A percentile compares a stretch with the other conserved stretches of the same genome.
These are phyloP conservation scores for Leptinotarsa lineolata DNA, from an alignment of 1,140 invertebrate genomes.

Conservation along the genomic window DNA sequence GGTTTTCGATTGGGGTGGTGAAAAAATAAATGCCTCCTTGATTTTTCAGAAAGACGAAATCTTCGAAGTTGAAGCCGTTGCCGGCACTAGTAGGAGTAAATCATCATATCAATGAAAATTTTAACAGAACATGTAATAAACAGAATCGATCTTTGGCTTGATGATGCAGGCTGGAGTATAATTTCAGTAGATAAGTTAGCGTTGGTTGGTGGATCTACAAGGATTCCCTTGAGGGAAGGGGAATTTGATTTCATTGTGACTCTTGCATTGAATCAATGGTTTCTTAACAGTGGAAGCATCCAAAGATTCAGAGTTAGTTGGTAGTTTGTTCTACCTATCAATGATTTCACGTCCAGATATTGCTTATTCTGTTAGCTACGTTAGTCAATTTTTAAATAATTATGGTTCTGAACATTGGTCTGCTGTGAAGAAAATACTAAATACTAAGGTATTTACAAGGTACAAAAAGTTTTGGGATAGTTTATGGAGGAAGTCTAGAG, in stretches of 20 bases:
- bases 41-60: slow-evolving; percentile 76
- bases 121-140: slow-evolving; percentile 17
- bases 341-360: too few species aligned
- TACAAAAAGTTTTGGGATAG: too few species aligned
- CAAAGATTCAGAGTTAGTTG: slow-evolving; percentile 1
- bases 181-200: slow-evolving; percentile 20
- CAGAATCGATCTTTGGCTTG: slow-evolving; percentile 32
- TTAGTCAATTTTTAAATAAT: too few species aligned
- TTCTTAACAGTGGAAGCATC: slow-evolving; percentile 12
- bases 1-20: slow-evolving; percentile 69
- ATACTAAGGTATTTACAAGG: too few species aligned
- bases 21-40: slow-evolving; percentile 79
- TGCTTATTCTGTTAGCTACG: too few species aligned
- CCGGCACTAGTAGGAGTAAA: too few species aligned
- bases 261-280: slow-evolving; percentile 21
- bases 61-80: slow-evolving; percentile 71
- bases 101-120: not conserved
- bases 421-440: too few species aligned
- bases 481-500: too few species aligned
- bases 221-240: slow-evolving; percentile 16
- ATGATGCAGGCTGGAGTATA: slow-evolving; percentile 18
- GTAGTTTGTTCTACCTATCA: too few species aligned
- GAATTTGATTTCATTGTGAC: slow-evolving; percentile 20
- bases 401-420: too few species aligned
- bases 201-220: slow-evolving; percentile 30